Evolutionary conservation across 2,113 vertebrate species (phyloP), one percentile per base, ranked within the genome.

Genomic region (Anhinga rufa): DNA sequence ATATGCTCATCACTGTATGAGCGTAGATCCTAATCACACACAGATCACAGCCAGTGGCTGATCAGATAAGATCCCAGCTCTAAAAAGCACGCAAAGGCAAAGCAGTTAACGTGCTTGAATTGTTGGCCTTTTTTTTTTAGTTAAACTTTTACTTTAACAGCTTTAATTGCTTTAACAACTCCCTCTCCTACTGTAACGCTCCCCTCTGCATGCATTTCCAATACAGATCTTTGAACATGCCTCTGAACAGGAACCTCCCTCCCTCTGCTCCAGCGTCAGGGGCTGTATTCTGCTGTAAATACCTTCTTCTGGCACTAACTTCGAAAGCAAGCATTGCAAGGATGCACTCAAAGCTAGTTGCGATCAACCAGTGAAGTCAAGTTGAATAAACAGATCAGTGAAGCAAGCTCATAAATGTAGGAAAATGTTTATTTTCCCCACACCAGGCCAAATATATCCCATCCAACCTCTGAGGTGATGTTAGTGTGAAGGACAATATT

Each of bases 61-160:
- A 86, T 74, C 88, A 90, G 88, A 75, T 78, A 93, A 88, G 18
- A 70, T 26, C 58, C 49, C 65, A 79, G 77, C 57, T 88, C 91
- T 36, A 82, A 79, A 95, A 64, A 48, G 25, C 66, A 61, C 0
- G 1, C 32, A 58, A 66, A 74, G 46, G 34, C 75, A 82, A 86
- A 82, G 85, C 26, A 42, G 21, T 38, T 71, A 9, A 31, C 0
- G 0, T 65, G 66, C 8, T n/a, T 46, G 12, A 82, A 38, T 15
- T 20, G 20, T 19, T 66, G 46, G 4, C 25, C 12, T 62, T 21
- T 48, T 34, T 24, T 62, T 80, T n/a, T 72, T 46, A 58, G 51
- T 48, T 91, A 76, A 80, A 46, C 15, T 80, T 94, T 90, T 74
- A 44, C 13, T 58, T 61, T 17, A 40, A 40, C 7, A 69, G 24